Percentiles rank a stretch among this genome's conserved stretches.
Conservation (phyloP, 1,140 invertebrate species). For the Trinorchestia longiramus region DNA sequence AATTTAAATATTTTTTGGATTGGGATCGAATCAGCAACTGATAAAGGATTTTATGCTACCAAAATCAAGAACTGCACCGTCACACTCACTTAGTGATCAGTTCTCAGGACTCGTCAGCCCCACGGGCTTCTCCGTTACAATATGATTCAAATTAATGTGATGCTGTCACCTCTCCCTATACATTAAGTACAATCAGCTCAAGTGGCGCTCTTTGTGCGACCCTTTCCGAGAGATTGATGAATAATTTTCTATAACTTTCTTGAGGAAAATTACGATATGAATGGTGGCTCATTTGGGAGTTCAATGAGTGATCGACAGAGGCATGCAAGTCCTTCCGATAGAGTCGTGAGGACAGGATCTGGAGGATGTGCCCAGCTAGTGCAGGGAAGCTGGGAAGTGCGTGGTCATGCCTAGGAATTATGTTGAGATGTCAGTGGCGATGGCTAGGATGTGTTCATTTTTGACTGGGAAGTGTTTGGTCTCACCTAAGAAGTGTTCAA, state of each 20-base stretch:
- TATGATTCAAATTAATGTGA: not conserved
- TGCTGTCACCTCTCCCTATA: not conserved
- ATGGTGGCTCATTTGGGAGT: conserved; percentile 20
- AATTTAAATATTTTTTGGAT: too few relatives aligned
- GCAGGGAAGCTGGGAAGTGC: not conserved
- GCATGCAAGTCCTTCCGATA: not conserved
- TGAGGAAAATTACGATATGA: not conserved
- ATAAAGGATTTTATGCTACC: not conserved
- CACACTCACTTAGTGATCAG: not conserved
- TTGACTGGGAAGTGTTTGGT: not conserved
- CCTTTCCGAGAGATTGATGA: conserved; percentile 32
- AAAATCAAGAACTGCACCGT: not conserved
- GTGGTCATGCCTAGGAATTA: not conserved
- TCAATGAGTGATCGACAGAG: not conserved
- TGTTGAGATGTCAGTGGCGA: not conserved
- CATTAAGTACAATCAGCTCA: not conserved
- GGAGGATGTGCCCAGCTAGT: not conserved
- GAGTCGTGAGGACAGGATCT: not conserved
- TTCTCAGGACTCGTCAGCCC: not conserved
- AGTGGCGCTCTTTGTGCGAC: not conserved
- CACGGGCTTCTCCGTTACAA: not conserved
- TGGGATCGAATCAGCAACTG: too few relatives aligned
- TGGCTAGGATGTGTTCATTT: not conserved
- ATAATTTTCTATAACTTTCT: conserved; percentile 35
- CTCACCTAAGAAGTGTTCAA: not conserved